Evolutionary conservation across 2,888 invertebrate species (phyloP), one percentile per base, ranked within the genome.

Genomic region (Ryuthela nishihirai): DNA sequence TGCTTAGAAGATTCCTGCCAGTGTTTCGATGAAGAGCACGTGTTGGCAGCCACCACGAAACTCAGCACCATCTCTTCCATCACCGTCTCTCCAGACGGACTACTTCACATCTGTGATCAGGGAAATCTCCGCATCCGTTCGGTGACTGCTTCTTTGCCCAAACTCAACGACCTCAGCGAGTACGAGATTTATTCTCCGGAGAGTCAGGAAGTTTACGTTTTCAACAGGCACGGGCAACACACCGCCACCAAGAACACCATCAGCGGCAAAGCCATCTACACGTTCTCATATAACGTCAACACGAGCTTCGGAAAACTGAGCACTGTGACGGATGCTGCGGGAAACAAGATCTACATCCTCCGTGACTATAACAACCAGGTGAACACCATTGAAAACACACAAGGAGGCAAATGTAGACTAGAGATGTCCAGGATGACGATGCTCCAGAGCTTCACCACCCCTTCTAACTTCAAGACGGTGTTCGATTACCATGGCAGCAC

Each of bases 101-200:
- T 92, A 50, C 80, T 98, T 42, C 90, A 95, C 76, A 87, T 98
- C 44, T 93, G 95, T 34, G 98, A 99, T 78, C 91, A 93, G 82
- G 79, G 78, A 32, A 78, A 78, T 68, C 83, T 73, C 21, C 48
- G 60, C 3, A 60, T 60, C 17, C 32, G n/a, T 26, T 65, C 67
- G 7, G 62, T 65, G 17, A 61, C 60, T 23, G 54, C 90, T 67
- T 91, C 90, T 72, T 76, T 91, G 61, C 92, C 91, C 20, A 83
- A 84, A 26, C 88, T 89, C 69, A 89, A 90, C 71, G 86, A 85
- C 70, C 25, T 64, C 54, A 88, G 91, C 29, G 90, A 92, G 73
- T 95, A 92, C 66, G 87, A 91, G 73, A 92, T 98, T 69, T 88
- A 92, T 1, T 92, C 89, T 72, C 89, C 94, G 34, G 89, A 92